These are phyloP conservation scores for Tinamus guttatus DNA, from an alignment of 2,113 vertebrate genomes.

Conservation along the genomic window DNA sequence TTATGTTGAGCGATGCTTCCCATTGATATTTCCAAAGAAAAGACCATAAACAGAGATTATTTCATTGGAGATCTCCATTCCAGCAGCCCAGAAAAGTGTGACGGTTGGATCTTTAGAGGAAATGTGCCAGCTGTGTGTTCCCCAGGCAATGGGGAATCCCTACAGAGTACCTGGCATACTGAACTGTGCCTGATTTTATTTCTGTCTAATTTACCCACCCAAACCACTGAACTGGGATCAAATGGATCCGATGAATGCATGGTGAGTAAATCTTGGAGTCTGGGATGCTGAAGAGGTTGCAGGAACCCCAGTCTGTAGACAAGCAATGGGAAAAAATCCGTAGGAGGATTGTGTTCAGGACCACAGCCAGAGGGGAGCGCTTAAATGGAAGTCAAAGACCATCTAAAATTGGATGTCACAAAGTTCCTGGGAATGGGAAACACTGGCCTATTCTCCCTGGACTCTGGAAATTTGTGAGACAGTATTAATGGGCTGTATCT, in stretches of 20 bases:
- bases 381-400: background rate
- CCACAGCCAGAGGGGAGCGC: background rate
- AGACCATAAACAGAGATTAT: background rate
- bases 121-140: background rate
- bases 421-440: background rate
- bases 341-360: background rate
- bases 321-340: background rate
- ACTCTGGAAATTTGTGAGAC: background rate
- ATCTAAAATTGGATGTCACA: background rate
- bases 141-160: background rate
- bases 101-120: background rate
- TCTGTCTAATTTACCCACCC: background rate
- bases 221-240: background rate
- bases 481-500: background rate
- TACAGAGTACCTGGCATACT: background rate
- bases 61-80: background rate
- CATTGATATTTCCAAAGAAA: background rate
- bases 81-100: fast-evolving
- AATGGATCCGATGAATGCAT: background rate
- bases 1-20: background rate
- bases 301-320: background rate
- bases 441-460: background rate
- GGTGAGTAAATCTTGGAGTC: background rate
- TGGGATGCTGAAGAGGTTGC: background rate
- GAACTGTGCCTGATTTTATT: background rate